Percentiles rank a stretch among this genome's conserved stretches.
phyloP scores from a whole-genome alignment of 1,140 invertebrate species.

The Venturia canescens region DNA sequence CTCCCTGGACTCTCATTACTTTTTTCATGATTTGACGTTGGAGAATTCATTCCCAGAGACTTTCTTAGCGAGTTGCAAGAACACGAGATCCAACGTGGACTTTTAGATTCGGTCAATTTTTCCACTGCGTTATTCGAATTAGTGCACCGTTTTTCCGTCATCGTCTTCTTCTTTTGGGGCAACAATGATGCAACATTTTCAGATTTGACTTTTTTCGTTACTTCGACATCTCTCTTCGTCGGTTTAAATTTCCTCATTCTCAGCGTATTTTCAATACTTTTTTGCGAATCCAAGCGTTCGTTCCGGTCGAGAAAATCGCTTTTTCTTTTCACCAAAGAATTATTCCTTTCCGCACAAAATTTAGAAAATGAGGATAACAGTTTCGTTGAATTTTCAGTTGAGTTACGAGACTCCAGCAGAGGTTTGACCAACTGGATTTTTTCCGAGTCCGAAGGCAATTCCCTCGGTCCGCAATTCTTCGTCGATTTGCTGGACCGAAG shows the following conservation, averaged over 20 bases:
- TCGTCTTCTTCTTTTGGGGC: background rate
- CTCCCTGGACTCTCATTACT: background rate
- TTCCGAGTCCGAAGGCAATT: background rate
- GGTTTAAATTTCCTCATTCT: background rate
- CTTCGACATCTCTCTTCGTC: slow-evolving; percentile 13
- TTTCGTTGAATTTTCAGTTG: background rate
- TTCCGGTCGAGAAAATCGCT: slow-evolving; percentile 12
- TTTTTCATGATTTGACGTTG: slow-evolving; percentile 1
- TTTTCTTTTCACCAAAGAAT: background rate
- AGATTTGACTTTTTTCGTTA: slow-evolving; percentile 26
- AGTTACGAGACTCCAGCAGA: background rate
- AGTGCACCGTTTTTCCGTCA: background rate
- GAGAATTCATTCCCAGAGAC: background rate
- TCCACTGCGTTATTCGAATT: background rate
- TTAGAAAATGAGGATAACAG: background rate
- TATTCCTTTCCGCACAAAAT: too few species aligned
- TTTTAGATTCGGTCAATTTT: background rate
- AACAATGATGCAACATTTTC: slow-evolving; percentile 12
- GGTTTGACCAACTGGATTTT: background rate
- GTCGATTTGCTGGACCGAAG: background rate
- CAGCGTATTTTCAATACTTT: background rate
- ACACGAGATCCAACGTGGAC: slow-evolving; percentile 2
- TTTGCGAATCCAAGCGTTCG: background rate
- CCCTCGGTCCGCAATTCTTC: background rate
- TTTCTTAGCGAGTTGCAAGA: slow-evolving; percentile 15